Evolutionary conservation across 1,140 invertebrate genomes (phyloP), one percentile per base, ranked within the genome.

Genomic region (Drosophila seguyi): DNA sequence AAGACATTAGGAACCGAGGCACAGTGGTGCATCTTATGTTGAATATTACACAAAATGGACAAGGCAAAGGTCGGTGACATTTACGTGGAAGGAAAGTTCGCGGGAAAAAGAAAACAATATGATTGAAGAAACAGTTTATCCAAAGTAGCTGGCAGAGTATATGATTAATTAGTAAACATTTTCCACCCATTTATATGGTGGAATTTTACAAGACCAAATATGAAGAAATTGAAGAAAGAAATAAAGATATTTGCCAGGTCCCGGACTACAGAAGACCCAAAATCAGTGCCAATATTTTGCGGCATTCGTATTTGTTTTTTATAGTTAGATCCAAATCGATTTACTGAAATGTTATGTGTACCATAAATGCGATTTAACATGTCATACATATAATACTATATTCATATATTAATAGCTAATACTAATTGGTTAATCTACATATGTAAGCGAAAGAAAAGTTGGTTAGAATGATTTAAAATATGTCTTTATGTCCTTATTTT

Each of bases 1-100:
- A 71, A 75, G 56, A 73, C 88, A 85, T 88, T 85, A 88, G 85
- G 61, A 53, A 65, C 59, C 52, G 62, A 53, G 41, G 73, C 74
- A 90, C 74, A 55, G 74, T 77, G 74, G 74, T 60, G 16, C 36
- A 38, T 27, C 13, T 50, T 1, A 1, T 25, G 14, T 36, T n/a
- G 10, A 60, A 59, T 42, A 47, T 0, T 25, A 7, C 11, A 27
- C 36, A 44, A 67, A 75, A 73, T 72, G 72, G 69, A 72, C 27
- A 38, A 8, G 20, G 14, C 53, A 59, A 50, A 42, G 69, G 69
- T 73, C 69, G 67, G 27, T 72, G 69, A 73, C 69, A 42, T 44
- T 71, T 72, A 29, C 72, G 52, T 14, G 53, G 22, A 41, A 36
- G 22, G 16, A 20, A 56, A 57, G 27, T 47, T 8, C 4, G 14